Conservation (phyloP, 2,888 invertebrate species). For the Pogonocherus hispidulus region DNA sequence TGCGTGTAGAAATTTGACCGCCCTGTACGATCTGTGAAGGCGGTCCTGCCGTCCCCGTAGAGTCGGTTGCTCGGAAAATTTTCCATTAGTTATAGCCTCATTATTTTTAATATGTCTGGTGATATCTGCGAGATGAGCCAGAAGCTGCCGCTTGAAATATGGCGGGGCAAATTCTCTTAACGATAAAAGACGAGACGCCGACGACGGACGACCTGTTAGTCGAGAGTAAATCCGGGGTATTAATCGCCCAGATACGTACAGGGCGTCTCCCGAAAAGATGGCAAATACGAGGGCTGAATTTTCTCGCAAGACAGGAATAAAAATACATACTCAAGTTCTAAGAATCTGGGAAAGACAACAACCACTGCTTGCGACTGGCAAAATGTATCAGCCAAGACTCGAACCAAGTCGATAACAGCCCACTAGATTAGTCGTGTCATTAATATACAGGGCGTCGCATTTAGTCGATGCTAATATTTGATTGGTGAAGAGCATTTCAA, state of each 20-base stretch:
- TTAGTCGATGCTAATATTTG: no score
- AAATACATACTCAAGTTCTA: no score
- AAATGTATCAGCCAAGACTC: no score
- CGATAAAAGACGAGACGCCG: neutral
- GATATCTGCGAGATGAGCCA: conserved; percentile 30
- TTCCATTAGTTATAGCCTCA: conserved; percentile 53
- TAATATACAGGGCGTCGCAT: no score
- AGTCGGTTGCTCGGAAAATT: conserved; percentile 43
- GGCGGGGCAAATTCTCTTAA: conserved; percentile 8
- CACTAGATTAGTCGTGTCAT: no score
- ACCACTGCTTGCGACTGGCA: no score
- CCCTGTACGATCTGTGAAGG: neutral
- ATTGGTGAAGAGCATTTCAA: no score
- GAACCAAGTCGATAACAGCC: no score
- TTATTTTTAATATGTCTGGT: conserved; percentile 51
- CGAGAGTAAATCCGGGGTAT: neutral
- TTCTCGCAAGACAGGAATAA: no score
- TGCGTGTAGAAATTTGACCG: no score
- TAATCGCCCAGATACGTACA: neutral
- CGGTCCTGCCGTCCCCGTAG: conserved; percentile 27
- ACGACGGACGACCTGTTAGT: neutral
- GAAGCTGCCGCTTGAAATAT: conserved; percentile 23
- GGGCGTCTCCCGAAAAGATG: neutral
- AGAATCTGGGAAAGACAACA: no score
- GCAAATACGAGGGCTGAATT: no score